Conservation (phyloP, 2,888 invertebrate genomes). For the Drosophila prolongata region DNA sequence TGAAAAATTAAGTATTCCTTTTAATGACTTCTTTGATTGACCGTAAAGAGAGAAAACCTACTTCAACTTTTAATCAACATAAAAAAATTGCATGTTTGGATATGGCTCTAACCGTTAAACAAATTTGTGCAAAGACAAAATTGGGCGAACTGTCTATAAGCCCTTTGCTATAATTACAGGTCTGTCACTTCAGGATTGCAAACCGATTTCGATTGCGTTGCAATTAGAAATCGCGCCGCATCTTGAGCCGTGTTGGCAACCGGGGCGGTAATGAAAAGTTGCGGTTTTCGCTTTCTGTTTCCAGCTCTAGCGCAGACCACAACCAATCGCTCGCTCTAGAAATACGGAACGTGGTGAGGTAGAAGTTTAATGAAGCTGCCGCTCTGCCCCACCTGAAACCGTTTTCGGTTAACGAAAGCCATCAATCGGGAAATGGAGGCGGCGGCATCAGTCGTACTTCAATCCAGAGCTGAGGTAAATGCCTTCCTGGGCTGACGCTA, state of each 20-base stretch:
- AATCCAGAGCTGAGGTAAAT: constrained; percentile 38
- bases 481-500: constrained; percentile 45
- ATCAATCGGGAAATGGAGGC: constrained; percentile 34
- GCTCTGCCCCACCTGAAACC: constrained; percentile 24
- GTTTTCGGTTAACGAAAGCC: constrained; percentile 25
- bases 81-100: too few species aligned
- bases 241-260: constrained; percentile 36
- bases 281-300: constrained; percentile 43
- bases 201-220: constrained; percentile 26
- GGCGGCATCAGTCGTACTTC: constrained; percentile 1
- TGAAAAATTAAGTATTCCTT: too few species aligned
- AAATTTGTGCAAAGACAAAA: too few species aligned
- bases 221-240: constrained; percentile 23
- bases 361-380: constrained; percentile 71
- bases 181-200: constrained; percentile 3
- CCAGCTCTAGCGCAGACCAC: constrained; percentile 44
- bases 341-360: constrained; percentile 14
- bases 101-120: too few species aligned
- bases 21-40: too few species aligned
- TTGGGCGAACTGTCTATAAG: too few species aligned
- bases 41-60: too few species aligned
- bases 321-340: constrained; percentile 48
- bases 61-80: too few species aligned
- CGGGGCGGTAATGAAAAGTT: constrained; percentile 68
- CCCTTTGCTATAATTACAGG: neutral